These are phyloP conservation scores for Chrysochloris asiatica DNA, from an alignment of 2,113 vertebrate genomes.

Conservation along the genomic window DNA sequence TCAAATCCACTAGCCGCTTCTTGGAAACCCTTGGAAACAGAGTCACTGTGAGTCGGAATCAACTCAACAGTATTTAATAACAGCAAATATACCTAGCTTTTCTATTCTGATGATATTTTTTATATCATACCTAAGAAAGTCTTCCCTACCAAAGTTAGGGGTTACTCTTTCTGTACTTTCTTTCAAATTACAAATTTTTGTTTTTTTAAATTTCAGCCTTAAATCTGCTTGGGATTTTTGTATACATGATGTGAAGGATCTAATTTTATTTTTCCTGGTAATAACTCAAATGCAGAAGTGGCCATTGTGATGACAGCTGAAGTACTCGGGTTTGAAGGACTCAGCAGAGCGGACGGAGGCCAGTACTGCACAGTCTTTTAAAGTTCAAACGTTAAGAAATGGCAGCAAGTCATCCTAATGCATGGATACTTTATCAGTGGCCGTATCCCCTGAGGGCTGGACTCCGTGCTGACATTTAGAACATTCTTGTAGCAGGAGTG, in stretches of 20 bases:
- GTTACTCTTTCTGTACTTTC: background rate
- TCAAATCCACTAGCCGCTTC: too few species aligned
- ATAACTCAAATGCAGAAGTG: too few species aligned
- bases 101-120: background rate
- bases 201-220: constrained; percentile 5
- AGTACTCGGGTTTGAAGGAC: background rate
- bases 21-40: too few species aligned
- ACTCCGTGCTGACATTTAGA: background rate
- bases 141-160: background rate
- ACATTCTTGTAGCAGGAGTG: background rate
- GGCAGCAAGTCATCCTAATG: background rate
- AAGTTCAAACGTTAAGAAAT: background rate
- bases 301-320: too few species aligned
- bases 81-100: background rate
- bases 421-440: background rate
- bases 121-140: background rate
- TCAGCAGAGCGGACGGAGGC: background rate
- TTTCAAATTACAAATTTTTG: constrained; percentile 12
- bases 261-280: background rate
- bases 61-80: too few species aligned
- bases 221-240: background rate
- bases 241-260: background rate
- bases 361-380: background rate
- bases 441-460: background rate
- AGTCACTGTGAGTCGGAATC: too few species aligned